A percentile compares a stretch with the other conserved stretches of the same genome.
Evolutionary conservation across 2,797 vertebrate species (phyloP).

Genomic region (Falco peregrinus): DNA sequence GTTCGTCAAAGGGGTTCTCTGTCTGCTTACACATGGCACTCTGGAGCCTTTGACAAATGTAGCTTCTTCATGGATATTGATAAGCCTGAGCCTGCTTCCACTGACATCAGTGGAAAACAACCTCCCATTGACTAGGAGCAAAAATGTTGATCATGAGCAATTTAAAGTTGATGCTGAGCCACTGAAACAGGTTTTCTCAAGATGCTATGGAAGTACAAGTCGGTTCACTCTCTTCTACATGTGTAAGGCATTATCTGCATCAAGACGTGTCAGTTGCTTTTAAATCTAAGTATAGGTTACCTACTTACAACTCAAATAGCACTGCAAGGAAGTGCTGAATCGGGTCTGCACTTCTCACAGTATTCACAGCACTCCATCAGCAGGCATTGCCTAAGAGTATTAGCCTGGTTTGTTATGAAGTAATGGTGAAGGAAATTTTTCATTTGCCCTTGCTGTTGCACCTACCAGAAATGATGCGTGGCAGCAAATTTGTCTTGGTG

Average conservation of each 20-base stretch:
- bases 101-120: neutral
- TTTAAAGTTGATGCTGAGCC: neutral
- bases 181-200: neutral
- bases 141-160: neutral
- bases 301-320: neutral
- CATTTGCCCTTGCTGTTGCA: neutral
- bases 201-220: neutral
- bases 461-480: neutral
- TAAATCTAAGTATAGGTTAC: neutral
- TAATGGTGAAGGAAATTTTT: neutral
- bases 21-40: neutral
- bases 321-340: neutral
- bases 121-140: neutral
- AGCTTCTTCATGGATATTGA: neutral
- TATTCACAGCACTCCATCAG: neutral
- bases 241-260: neutral
- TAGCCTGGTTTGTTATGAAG: neutral
- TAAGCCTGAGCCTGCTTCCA: neutral
- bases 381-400: neutral
- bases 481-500: neutral
- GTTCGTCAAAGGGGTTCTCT: neutral
- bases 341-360: neutral
- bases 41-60: neutral
- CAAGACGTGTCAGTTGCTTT: neutral
- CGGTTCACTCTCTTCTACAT: neutral